These are phyloP conservation scores for Piscicola geometra DNA, from an alignment of 2,888 invertebrate species.

Conservation along the genomic window DNA sequence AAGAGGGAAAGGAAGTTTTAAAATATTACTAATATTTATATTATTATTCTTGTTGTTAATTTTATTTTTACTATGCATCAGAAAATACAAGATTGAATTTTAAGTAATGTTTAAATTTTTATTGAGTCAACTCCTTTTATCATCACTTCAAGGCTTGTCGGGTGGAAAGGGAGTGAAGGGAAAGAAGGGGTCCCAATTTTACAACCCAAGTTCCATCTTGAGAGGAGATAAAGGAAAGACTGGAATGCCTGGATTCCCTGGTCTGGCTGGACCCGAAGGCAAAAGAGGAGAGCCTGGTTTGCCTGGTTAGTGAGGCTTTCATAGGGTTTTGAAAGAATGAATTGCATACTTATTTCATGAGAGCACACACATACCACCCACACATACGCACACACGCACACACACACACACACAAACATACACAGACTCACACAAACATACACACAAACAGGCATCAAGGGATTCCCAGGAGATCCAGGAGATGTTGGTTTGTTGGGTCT, in stretches of 20 bases:
- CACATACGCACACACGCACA: too few species aligned
- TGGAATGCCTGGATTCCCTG: slow-evolving; percentile 43
- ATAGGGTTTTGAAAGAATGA: too few species aligned
- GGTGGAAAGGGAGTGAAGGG: slow-evolving; percentile 31
- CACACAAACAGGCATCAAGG: neutral
- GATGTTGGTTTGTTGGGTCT: slow-evolving; percentile 21
- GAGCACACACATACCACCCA: too few species aligned
- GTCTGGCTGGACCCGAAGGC: slow-evolving; percentile 45
- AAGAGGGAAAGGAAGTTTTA: too few species aligned
- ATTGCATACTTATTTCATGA: too few species aligned
- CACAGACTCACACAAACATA: too few species aligned
- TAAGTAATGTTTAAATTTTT: neutral
- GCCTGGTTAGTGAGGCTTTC: slow-evolving; percentile 60
- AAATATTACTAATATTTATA: too few species aligned
- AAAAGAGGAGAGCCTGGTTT: slow-evolving; percentile 70
- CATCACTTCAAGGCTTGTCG: slow-evolving; percentile 31
- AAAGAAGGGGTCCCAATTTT: neutral
- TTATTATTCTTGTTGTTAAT: neutral
- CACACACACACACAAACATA: too few species aligned
- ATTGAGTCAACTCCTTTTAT: too few species aligned
- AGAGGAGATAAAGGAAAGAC: neutral
- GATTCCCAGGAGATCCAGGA: slow-evolving; percentile 21
- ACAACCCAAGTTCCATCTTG: neutral
- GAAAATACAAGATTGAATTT: too few species aligned
- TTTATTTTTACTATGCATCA: neutral